These are phyloP conservation scores for Gambusia yucatana DNA, from an alignment of 2,797 vertebrate species.

Conservation along the genomic window DNA sequence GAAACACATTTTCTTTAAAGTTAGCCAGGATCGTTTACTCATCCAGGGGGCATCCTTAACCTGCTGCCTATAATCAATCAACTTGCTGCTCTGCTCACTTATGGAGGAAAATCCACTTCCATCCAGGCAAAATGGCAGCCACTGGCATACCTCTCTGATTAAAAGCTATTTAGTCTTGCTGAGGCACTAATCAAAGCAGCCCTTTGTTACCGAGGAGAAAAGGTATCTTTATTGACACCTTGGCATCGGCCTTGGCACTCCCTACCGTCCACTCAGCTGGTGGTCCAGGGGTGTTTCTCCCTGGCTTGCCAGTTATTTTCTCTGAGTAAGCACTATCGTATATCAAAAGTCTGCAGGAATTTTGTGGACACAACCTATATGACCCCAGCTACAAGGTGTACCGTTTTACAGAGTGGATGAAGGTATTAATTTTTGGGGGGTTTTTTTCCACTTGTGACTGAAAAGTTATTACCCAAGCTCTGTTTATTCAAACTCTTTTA, in stretches of 20 bases:
- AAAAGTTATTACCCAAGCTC: constrained; percentile 20
- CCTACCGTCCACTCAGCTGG: constrained; percentile 51
- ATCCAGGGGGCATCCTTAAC: constrained; percentile 49
- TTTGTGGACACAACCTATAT: constrained; percentile 59
- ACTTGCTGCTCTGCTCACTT: constrained; percentile 22
- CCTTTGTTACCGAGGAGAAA: constrained; percentile 47
- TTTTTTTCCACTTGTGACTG: neutral
- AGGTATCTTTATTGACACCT: constrained; percentile 70
- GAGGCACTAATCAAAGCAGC: constrained; percentile 57
- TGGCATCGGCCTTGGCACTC: constrained; percentile 60
- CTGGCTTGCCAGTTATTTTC: constrained; percentile 56
- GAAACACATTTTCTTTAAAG: constrained; percentile 64
- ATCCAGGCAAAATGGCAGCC: constrained; percentile 63
- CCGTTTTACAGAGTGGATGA: constrained; percentile 15
- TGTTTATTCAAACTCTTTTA: constrained; percentile 11
- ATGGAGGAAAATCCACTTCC: constrained; percentile 24
- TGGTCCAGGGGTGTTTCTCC: constrained; percentile 57
- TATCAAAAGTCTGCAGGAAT: constrained; percentile 67
- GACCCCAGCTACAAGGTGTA: constrained; percentile 46
- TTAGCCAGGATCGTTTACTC: constrained; percentile 59
- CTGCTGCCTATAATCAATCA: constrained; percentile 79
- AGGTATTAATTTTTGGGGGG: constrained; percentile 15
- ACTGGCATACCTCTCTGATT: constrained; percentile 26
- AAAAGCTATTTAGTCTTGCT: constrained; percentile 37
- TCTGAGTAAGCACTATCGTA: constrained; percentile 47